phyloP scores from a whole-genome alignment of 2,888 invertebrate species.

The Malachius bipustulatus region DNA sequence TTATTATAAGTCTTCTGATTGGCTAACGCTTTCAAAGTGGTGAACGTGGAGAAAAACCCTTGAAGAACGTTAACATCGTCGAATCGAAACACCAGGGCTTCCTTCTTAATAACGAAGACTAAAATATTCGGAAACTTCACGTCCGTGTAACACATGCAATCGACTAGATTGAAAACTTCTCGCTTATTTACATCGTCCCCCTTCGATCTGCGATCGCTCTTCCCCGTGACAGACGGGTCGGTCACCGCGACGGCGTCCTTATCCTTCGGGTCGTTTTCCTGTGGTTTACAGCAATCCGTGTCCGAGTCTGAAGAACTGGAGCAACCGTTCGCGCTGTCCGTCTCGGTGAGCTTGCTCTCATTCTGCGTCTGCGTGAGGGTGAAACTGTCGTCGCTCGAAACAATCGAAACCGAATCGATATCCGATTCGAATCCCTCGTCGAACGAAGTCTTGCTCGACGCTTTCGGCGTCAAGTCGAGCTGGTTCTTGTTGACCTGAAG shows the following conservation, averaged over 20 bases:
- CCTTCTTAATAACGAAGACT: slow-evolving; percentile 33
- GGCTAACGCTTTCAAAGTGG: slow-evolving; percentile 34
- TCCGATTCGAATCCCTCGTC: slow-evolving; percentile 42
- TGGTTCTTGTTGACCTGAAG: slow-evolving; percentile 29
- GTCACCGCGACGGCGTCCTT: neutral
- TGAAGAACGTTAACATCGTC: slow-evolving; percentile 27
- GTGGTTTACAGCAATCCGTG: slow-evolving; percentile 21
- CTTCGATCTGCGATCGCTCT: slow-evolving; percentile 3
- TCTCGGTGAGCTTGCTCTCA: slow-evolving; percentile 27
- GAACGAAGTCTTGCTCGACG: slow-evolving; percentile 17
- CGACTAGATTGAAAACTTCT: slow-evolving; percentile 34
- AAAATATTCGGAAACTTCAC: slow-evolving; percentile 34
- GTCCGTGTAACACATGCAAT: slow-evolving; percentile 36
- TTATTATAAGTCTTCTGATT: slow-evolving; percentile 32
- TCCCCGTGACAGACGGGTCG: slow-evolving; percentile 7
- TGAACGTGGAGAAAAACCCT: slow-evolving; percentile 33
- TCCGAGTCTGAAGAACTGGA: slow-evolving; percentile 34
- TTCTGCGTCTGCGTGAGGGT: slow-evolving; percentile 17
- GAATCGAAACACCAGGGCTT: slow-evolving; percentile 35
- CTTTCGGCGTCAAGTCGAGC: slow-evolving; percentile 24
- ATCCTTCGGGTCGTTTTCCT: neutral
- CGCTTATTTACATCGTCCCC: slow-evolving; percentile 8
- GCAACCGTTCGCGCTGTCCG: slow-evolving; percentile 37
- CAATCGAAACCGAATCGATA: slow-evolving; percentile 34
- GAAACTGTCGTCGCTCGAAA: slow-evolving; percentile 35